Evolutionary conservation across 2,113 vertebrate genomes (phyloP).

Genomic region (Aramus guarauna): DNA sequence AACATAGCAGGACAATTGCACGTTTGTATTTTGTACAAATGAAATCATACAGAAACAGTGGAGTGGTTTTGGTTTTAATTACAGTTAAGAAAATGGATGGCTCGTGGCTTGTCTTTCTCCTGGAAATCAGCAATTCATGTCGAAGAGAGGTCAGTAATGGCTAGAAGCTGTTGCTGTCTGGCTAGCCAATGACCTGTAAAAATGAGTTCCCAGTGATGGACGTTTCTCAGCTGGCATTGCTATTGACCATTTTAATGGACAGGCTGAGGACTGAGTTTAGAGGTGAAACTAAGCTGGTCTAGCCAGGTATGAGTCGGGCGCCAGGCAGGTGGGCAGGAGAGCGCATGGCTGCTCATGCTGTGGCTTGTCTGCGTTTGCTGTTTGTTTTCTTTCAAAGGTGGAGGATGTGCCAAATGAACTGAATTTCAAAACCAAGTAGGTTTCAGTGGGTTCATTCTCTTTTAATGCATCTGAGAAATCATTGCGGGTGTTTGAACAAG

Average conservation of each 20-base stretch:
- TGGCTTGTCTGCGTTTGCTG: not conserved
- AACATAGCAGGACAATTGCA: not conserved
- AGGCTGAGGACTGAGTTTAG: not conserved
- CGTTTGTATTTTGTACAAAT: not conserved
- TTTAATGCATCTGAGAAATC: not conserved
- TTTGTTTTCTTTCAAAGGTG: slow-evolving; percentile 1
- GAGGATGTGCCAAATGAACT: not conserved
- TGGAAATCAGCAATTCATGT: not conserved
- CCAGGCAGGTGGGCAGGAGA: not conserved
- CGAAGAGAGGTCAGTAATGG: slow-evolving; percentile 28
- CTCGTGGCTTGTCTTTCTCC: not conserved
- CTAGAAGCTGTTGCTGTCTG: slow-evolving; percentile 59
- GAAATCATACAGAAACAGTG: not conserved
- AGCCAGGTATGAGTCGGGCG: not conserved
- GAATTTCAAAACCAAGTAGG: not conserved
- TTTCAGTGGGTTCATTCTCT: slow-evolving; percentile 4
- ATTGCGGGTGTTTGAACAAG: not conserved
- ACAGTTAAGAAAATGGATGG: not conserved
- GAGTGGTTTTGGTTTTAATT: slow-evolving; percentile 17
- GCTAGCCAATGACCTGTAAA: slow-evolving; percentile 50
- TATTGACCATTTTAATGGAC: slow-evolving; percentile 39
- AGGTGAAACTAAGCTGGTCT: not conserved
- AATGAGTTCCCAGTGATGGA: slow-evolving; percentile 7
- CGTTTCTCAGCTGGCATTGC: not conserved
- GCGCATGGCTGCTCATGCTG: not conserved